These are phyloP conservation scores for Caenorhabditis macrosperma DNA, from an alignment of 2,888 invertebrate species.

Conservation along the genomic window DNA sequence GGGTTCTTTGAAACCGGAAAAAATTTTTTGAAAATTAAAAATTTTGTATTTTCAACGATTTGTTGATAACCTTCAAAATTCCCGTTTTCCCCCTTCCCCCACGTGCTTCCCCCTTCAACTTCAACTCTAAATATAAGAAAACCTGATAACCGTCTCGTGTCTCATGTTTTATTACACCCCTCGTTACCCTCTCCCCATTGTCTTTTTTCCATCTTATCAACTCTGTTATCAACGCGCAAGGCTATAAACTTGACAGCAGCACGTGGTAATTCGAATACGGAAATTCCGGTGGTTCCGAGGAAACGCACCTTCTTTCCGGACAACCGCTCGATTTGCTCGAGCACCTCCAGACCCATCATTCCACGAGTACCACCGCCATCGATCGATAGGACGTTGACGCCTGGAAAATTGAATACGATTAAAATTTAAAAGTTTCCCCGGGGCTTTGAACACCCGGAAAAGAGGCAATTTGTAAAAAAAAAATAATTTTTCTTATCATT, in stretches of 20 bases:
- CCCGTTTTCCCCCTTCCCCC: background rate
- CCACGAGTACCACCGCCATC: slow-evolving; percentile 93
- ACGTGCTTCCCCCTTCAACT: too few species aligned
- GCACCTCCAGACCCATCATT: slow-evolving; percentile 89
- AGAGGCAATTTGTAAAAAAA: background rate
- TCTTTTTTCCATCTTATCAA: slow-evolving; percentile 22
- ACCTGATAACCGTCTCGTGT: too few species aligned
- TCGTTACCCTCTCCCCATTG: slow-evolving; percentile 78
- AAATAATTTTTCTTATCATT: background rate
- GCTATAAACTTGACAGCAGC: too few species aligned
- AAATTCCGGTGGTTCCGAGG: too few species aligned
- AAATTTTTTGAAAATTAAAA: too few species aligned
- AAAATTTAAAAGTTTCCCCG: too few species aligned
- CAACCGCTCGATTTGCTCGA: slow-evolving; percentile 86
- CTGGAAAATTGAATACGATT: slow-evolving; percentile 80
- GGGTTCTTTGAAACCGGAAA: too few species aligned
- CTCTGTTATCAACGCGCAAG: background rate
- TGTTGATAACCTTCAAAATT: background rate
- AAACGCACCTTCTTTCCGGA: slow-evolving; percentile 80
- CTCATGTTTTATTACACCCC: background rate
- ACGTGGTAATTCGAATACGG: too few species aligned
- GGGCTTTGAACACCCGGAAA: background rate
- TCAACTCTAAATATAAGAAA: too few species aligned
- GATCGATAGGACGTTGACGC: slow-evolving; percentile 89
- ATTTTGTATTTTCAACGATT: background rate